These are phyloP conservation scores for Papilio polytes DNA, from an alignment of 1,140 invertebrate genomes.

Conservation along the genomic window DNA sequence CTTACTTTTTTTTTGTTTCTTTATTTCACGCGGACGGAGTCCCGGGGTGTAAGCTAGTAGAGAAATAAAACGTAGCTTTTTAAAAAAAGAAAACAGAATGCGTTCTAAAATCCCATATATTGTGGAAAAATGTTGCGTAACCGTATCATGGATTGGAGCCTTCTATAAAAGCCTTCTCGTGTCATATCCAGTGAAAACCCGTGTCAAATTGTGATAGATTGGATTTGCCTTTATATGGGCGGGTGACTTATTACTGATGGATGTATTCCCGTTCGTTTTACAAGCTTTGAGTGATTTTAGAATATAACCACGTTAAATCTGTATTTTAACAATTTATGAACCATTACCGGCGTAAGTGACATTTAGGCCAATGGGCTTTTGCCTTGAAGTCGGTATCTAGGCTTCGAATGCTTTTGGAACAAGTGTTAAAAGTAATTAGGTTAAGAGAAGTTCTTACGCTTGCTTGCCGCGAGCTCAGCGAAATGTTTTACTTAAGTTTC, in stretches of 20 bases:
- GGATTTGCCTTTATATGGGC: slow-evolving; percentile 58
- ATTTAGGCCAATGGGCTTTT: slow-evolving; percentile 19
- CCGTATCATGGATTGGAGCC: slow-evolving; percentile 10
- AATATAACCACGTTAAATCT: too few species aligned
- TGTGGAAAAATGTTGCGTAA: slow-evolving; percentile 28
- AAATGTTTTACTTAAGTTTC: not conserved
- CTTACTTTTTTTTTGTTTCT: too few species aligned
- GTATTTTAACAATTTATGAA: not conserved
- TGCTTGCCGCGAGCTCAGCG: not conserved
- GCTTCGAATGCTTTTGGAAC: slow-evolving; percentile 22
- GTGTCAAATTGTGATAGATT: slow-evolving; percentile 79
- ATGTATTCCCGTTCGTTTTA: slow-evolving; percentile 42
- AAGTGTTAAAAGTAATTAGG: slow-evolving; percentile 38
- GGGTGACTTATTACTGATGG: slow-evolving; percentile 65
- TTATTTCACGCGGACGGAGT: too few species aligned
- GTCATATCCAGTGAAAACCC: slow-evolving; percentile 67
- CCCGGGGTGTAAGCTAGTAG: too few species aligned
- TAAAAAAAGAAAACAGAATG: not conserved
- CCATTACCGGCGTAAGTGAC: slow-evolving; percentile 34
- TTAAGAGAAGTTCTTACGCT: slow-evolving; percentile 39
- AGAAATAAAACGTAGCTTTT: too few species aligned
- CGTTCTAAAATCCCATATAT: not conserved
- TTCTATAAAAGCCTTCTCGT: slow-evolving; percentile 71
- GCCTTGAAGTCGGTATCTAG: slow-evolving; percentile 26
- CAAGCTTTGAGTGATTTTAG: slow-evolving; percentile 12